Evolutionary conservation across 2,888 invertebrate species (phyloP).

Genomic region (Folsomia manolachei): DNA sequence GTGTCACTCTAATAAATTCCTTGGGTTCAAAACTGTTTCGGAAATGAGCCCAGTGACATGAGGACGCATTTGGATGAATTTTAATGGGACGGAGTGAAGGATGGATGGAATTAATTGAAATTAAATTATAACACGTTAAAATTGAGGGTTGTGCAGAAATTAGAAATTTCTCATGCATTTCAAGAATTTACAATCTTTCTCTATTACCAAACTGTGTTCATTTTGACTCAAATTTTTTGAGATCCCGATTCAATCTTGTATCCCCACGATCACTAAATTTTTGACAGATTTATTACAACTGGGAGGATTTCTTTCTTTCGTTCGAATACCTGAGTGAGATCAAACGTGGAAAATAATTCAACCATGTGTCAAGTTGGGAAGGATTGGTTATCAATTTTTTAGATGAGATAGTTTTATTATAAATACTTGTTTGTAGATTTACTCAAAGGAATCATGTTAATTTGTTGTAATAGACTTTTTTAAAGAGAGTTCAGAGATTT

Average conservation of each 20-base stretch:
- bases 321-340: not conserved
- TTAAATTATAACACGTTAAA: not conserved
- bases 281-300: not conserved
- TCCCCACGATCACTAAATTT: not conserved
- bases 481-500: too few species aligned
- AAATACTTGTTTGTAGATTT: constrained; percentile 1
- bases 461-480: too few species aligned
- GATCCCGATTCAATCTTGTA: too few species aligned
- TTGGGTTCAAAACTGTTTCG: not conserved
- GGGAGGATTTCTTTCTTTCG: not conserved
- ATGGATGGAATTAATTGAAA: not conserved
- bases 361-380: not conserved
- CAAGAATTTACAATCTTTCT: too few species aligned
- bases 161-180: too few species aligned
- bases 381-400: not conserved
- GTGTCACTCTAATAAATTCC: constrained; percentile 8
- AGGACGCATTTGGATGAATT: not conserved
- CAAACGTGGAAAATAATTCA: constrained; percentile 8
- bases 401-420: not conserved
- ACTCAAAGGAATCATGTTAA: too few species aligned
- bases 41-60: not conserved
- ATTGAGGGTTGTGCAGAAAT: too few species aligned
- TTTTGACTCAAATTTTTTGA: not conserved
- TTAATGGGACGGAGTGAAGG: not conserved
- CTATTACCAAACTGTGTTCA: not conserved